These are phyloP conservation scores for Rallus crepitans DNA, from an alignment of 2,797 vertebrate species.

Conservation along the genomic window DNA sequence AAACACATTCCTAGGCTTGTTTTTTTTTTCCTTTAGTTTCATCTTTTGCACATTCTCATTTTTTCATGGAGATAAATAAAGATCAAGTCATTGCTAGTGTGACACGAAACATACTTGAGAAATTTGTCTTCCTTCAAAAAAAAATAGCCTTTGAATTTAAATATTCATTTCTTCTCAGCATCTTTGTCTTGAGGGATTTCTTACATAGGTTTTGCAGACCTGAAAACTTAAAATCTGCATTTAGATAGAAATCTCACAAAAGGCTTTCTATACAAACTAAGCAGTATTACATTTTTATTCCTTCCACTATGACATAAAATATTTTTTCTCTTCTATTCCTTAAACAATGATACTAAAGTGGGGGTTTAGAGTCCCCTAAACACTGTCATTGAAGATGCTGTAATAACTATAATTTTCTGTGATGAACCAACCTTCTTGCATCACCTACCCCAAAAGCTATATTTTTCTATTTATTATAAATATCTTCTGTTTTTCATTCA, in stretches of 20 bases:
- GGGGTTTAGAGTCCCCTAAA: neutral
- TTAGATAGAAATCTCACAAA: constrained; percentile 59
- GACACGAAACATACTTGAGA: neutral
- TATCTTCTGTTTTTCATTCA: neutral
- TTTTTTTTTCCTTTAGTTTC: neutral
- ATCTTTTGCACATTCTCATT: constrained; percentile 11
- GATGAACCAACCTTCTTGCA: neutral
- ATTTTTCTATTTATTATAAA: neutral
- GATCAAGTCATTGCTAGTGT: neutral
- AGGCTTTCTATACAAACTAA: neutral
- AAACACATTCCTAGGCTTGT: neutral
- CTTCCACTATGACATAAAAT: neutral
- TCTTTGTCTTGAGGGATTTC: constrained; percentile 8
- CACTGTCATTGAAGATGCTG: neutral
- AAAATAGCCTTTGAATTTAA: neutral
- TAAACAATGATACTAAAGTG: neutral
- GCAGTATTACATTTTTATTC: neutral
- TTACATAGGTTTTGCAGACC: neutral
- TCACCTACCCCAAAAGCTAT: neutral
- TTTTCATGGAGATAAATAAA: constrained; percentile 8
- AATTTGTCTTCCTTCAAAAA: constrained; percentile 19
- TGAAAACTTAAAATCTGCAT: constrained; percentile 59
- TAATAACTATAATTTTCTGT: neutral
- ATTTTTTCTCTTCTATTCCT: neutral
- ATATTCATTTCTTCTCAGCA: constrained; percentile 8